Evolutionary conservation across 2,113 vertebrate genomes (phyloP).

Genomic region (Numida meleagris): DNA sequence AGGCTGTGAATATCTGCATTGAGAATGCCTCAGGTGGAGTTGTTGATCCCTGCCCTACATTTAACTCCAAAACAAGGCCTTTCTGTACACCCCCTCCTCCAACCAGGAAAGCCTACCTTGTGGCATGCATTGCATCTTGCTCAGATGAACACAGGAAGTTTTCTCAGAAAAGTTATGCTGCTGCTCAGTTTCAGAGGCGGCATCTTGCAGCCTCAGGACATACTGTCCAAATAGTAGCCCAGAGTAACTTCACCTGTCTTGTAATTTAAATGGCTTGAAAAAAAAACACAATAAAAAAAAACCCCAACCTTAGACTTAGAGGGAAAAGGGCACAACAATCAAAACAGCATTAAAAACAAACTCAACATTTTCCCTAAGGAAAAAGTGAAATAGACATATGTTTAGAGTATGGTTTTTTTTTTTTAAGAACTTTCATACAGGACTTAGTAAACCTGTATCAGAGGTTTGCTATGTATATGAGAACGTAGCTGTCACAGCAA

Average conservation of each 20-base stretch:
- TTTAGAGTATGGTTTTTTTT: neutral
- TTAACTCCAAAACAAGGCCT: neutral
- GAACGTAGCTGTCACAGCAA: neutral
- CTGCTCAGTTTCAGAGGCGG: neutral
- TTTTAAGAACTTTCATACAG: neutral
- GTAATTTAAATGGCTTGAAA: neutral
- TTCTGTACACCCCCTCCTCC: neutral
- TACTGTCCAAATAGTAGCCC: neutral
- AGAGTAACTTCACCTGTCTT: neutral
- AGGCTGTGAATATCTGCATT: neutral
- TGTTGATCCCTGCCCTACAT: neutral
- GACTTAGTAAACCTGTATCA: neutral
- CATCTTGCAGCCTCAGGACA: neutral
- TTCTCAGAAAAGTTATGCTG: neutral
- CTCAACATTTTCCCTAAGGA: neutral
- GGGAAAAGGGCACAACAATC: neutral
- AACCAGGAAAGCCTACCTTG: neutral
- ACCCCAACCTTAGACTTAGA: neutral
- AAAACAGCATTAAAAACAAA: neutral
- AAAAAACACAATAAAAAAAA: neutral
- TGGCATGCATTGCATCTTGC: neutral
- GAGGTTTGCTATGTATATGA: neutral
- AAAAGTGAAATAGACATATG: neutral
- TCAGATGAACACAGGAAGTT: neutral
- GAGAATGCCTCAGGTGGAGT: fast-evolving